phyloP scores from a whole-genome alignment of 2,888 invertebrate genomes.

The Dendrolimus houi region DNA sequence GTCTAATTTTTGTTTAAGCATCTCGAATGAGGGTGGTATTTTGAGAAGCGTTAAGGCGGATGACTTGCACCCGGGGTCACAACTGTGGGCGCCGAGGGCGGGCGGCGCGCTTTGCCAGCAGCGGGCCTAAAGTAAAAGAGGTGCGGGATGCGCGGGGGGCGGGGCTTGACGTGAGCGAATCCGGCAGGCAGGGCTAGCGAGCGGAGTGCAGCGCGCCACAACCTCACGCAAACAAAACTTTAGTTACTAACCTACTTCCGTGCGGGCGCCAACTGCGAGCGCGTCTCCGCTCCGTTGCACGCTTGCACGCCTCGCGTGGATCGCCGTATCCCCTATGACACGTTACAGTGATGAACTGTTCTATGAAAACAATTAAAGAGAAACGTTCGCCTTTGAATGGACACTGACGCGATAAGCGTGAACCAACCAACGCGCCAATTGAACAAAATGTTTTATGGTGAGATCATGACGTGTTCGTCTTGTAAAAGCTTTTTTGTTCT shows the following conservation, averaged over 20 bases:
- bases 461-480: constrained; percentile 60
- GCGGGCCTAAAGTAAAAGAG: constrained; percentile 61
- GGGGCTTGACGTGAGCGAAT: constrained; percentile 21
- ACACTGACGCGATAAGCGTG: constrained; percentile 47
- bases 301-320: constrained; percentile 29
- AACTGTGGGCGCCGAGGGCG: constrained; percentile 29
- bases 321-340: constrained; percentile 42
- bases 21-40: neutral
- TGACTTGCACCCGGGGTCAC: constrained; percentile 20
- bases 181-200: constrained; percentile 43
- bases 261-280: constrained; percentile 69
- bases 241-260: constrained; percentile 77
- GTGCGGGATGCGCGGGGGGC: constrained; percentile 32
- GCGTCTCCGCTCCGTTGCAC: constrained; percentile 42
- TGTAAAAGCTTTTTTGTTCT: constrained; percentile 47
- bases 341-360: constrained; percentile 61
- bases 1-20: too few species aligned
- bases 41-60: constrained; percentile 16
- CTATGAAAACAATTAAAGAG: constrained; percentile 42
- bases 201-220: constrained; percentile 64
- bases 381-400: constrained; percentile 52
- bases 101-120: constrained; percentile 28
- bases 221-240: constrained; percentile 77
- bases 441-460: constrained; percentile 73
- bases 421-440: constrained; percentile 50